These are phyloP conservation scores for Xenops minutus DNA, from an alignment of 2,797 vertebrate genomes.

Conservation along the genomic window DNA sequence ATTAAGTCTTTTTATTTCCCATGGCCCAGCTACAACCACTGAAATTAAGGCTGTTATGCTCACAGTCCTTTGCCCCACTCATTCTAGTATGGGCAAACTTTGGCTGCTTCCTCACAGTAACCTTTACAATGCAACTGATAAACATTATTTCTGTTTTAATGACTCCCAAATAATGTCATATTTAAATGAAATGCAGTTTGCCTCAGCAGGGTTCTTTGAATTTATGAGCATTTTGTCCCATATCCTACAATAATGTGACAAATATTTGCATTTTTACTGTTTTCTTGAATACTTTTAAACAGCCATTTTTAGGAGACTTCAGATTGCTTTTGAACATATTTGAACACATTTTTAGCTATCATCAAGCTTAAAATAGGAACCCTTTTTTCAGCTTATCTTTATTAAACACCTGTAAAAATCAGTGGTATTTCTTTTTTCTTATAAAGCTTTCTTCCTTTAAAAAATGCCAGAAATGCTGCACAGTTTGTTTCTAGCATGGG, in stretches of 20 bases:
- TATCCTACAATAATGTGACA: conserved; percentile 69
- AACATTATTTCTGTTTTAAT: conserved; percentile 68
- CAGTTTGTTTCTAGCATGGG: conserved; percentile 60
- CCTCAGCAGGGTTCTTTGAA: conserved; percentile 65
- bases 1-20: conserved; percentile 22
- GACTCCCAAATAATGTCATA: conserved; percentile 65
- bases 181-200: conserved; percentile 60
- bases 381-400: conserved; percentile 80
- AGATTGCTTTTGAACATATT: conserved; percentile 78
- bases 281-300: conserved; percentile 77
- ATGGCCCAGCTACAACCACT: not conserved
- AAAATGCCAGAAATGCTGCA: conserved; percentile 72
- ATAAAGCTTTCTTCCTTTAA: conserved; percentile 76
- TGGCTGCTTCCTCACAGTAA: conserved; percentile 47
- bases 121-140: conserved; percentile 51
- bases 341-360: conserved; percentile 80
- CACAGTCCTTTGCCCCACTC: not conserved
- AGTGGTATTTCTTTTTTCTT: conserved; percentile 73
- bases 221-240: conserved; percentile 67
- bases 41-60: conserved; percentile 5
- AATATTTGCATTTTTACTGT: conserved; percentile 80
- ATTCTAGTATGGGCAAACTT: conserved; percentile 12
- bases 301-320: conserved; percentile 74
- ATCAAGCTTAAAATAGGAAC: conserved; percentile 76
- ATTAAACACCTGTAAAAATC: conserved; percentile 84